Base-by-base conservation (phyloP, 2,888 invertebrate genomes). In the Drosophila prostipennis region DNA sequence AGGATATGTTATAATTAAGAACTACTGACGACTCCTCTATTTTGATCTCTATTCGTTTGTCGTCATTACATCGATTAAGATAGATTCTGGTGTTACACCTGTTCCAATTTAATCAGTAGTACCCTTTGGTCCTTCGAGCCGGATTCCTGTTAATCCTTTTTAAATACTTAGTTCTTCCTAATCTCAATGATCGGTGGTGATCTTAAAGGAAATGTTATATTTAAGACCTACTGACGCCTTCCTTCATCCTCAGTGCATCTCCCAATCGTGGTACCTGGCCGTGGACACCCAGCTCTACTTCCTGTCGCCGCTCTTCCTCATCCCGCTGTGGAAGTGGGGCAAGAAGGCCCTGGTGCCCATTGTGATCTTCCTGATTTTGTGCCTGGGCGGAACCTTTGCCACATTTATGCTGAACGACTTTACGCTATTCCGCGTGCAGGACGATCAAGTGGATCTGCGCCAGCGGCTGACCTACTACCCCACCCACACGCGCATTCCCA, bases 241-340 rank as follows among this genome's bases (percentile, higher is more conserved):
- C 26, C 2, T 6, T 26, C 1, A 26, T 26, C 6, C 1, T 6
- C n/a, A 92, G 92, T 94, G 94, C 80, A 81, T 94, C 36, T 91
- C 91, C 32, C 94, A 94, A 76, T 92, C 93, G 0, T 94, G 94
- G 94, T 94, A 94, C 77, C 85, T 94, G 42, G 93, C 93, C 4
- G 93, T 94, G 11, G 94, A 94, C 76, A 94, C 93, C 77, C 94
- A 94, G 79, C 82, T 94, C 40, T 94, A 93, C 79, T 90, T 93
- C 77, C 65, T 94, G 13, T 93, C 94, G 1, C 94, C 94, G 1
- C 73, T 94, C 2, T 89, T 94, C 59, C 89, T 94, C 4, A 92
- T 93, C 60, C 92, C 93, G 0, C 76, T 94, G 26, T 92, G 92
- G 81, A 92, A 91, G 68, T 91, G 91, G 91, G 91, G 91, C 49